phyloP scores from a whole-genome alignment of 1,140 invertebrate genomes.

The Drosophila oshimai region DNA sequence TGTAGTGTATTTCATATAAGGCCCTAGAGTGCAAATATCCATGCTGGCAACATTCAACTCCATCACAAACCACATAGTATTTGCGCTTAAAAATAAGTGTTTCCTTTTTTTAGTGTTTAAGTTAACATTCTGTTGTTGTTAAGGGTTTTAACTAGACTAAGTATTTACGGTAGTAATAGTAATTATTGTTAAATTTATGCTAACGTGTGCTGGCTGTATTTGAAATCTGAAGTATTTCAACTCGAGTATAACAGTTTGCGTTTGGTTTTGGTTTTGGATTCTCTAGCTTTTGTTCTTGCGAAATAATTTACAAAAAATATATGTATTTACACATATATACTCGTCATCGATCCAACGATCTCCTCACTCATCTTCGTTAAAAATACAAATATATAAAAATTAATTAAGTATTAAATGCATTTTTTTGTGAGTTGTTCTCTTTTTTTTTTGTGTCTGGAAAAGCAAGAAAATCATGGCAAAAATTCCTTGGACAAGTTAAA shows the following conservation, averaged over 20 bases:
- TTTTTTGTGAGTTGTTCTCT: conserved; percentile 41
- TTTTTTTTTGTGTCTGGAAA: conserved; percentile 52
- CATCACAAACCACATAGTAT: conserved; percentile 74
- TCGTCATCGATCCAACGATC: neutral
- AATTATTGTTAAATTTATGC: conserved; percentile 74
- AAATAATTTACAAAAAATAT: conserved; percentile 79
- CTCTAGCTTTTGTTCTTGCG: conserved; percentile 78
- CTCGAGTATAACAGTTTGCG: conserved; percentile 55
- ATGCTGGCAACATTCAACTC: conserved; percentile 47
- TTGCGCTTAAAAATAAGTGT: conserved; percentile 70
- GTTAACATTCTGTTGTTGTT: conserved; percentile 66
- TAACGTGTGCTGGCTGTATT: conserved; percentile 69
- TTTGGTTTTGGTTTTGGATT: conserved; percentile 75
- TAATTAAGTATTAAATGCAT: conserved; percentile 81
- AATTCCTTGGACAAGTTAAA: conserved; percentile 45
- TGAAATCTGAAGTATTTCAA: conserved; percentile 51
- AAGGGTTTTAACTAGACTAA: conserved; percentile 67
- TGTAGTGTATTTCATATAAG: conserved; percentile 72
- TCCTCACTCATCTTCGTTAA: conserved; percentile 8
- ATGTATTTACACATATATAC: conserved; percentile 37
- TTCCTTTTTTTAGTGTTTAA: conserved; percentile 42
- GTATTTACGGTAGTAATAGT: conserved; percentile 49
- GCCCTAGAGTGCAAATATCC: conserved; percentile 79
- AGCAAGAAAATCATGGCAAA: conserved; percentile 59
- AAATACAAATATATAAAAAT: conserved; percentile 70